Percentiles rank a stretch among this genome's conserved stretches.
These are phyloP conservation scores for Aphidius gifuensis DNA, from an alignment of 1,140 invertebrate species.

Conservation along the genomic window DNA sequence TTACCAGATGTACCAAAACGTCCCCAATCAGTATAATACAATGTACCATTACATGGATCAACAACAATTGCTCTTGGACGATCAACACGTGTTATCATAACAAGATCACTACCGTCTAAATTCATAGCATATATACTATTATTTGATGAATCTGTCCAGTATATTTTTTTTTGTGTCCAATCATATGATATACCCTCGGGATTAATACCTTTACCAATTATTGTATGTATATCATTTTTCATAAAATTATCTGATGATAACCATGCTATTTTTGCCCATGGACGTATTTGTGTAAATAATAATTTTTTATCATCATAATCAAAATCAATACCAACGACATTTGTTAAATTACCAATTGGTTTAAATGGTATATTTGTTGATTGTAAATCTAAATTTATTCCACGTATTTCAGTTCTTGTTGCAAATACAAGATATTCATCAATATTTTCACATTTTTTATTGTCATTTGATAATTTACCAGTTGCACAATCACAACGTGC, in stretches of 20 bases:
- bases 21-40: conserved; percentile 94
- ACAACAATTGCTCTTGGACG: conserved; percentile 92
- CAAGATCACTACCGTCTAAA: conserved; percentile 79
- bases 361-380: conserved; percentile 81
- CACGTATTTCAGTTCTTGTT: conserved; percentile 86
- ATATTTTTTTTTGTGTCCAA: conserved; percentile 95
- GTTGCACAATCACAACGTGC: conserved; percentile 83
- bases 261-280: conserved; percentile 83
- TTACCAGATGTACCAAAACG: conserved; percentile 88
- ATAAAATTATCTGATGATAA: conserved; percentile 68
- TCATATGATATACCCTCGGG: conserved; percentile 95
- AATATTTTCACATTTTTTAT: conserved; percentile 73
- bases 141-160: conserved; percentile 95
- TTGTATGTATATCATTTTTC: conserved; percentile 63
- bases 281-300: conserved; percentile 88
- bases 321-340: conserved; percentile 95
- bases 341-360: conserved; percentile 85
- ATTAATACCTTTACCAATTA: conserved; percentile 80
- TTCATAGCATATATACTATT: conserved; percentile 96
- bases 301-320: conserved; percentile 85
- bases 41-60: conserved; percentile 91
- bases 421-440: conserved; percentile 89
- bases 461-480: conserved; percentile 67
- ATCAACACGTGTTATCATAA: conserved; percentile 91
- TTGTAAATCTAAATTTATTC: conserved; percentile 78